Base-by-base conservation (phyloP, 2,797 vertebrate genomes). In the Tokudaia muenninki region DNA sequence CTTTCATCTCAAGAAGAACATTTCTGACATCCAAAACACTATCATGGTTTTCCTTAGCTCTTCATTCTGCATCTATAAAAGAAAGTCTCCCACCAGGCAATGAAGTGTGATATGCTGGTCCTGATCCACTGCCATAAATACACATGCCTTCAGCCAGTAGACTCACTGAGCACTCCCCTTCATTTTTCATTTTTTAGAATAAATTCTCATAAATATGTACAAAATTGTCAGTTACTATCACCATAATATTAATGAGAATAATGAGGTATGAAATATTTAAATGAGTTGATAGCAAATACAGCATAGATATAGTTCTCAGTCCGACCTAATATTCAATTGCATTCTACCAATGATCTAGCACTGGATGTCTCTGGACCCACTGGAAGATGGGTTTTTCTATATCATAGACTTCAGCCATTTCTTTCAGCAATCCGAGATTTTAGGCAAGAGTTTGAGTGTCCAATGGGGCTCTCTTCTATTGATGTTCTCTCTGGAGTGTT, bases 1-100 rank as follows among this genome's bases (percentile, higher is more conserved):
- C 29, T 87, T 95, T 95, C 80, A 52, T 91, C 82, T 95, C 78
- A 95, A 91, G 89, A 93, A 96, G 94, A 92, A n/a, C 26, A 96
- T 84, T 84, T 41, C 12, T 97, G 88, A 94, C 24, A 88, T 41
- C 57, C 22, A 50, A 92, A 52, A 87, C 50, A 70, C 22, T 72
- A 72, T 14, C n/a, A 87, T 87, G 90, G 90, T 65, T 96, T 91
- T 59, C 80, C 52, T 61, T 74, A 75, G 41, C 16, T 83, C 75
- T 87, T 90, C 59, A 82, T 94, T 77, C 67, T 63, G 52, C 16
- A 74, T 88, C 47, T 13, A 44, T 75, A 90, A 87, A 93, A 90
- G 52, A 90, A 90, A 78, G 52, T 3, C 31, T 84, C 47, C 9
- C 4, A 17, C n/a, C 10, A 1, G 90, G 55, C 22, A 84, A 96